Base-by-base conservation (phyloP, 2,888 invertebrate genomes). In the Drosophila paucipuncta region DNA sequence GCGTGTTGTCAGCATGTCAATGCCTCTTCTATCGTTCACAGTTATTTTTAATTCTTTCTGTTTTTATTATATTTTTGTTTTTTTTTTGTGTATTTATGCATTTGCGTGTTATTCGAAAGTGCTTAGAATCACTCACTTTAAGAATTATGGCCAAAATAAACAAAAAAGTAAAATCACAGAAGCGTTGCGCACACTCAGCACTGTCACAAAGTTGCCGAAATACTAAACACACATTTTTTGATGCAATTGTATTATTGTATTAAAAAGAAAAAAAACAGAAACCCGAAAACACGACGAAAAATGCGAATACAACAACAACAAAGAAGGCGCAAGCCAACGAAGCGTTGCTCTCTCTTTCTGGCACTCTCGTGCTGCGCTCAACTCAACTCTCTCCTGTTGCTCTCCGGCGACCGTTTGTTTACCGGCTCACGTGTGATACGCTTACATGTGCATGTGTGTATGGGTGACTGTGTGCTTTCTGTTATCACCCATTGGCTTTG, bases 131-230 rank as follows among this genome's bases (percentile, higher is more conserved):
- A 76, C 76, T 70, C 82, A 78, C 79, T 54, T 35, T 72, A 22
- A 25, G 53, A 73, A 47, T 62, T 53, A 52, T 59, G 41, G 41
- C 28, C 30, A 67, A 47, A n/a, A 57, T 35, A 67, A 68, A 33
- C 53, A 47, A 53, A 64, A 64, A 49, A 67, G 35, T 30, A 59
- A 78, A 77, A 82, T 84, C 72, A 65, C 70, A 76, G 68, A 70
- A 83, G 73, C 85, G 81, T 83, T 87, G 82, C 80, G 82, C 78
- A 80, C 75, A 78, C 82, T 81, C 81, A 86, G 87, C 83, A 68
- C 87, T 77, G 85, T 80, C 85, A 82, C 83, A 86, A 87, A 89
- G 86, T 89, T 87, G 81, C 90, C 86, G 88, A 87, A 87, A 87
- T 87, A 87, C 73, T 87, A 89, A 87, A 76, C 85, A 81, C 82